Percentiles rank a stretch among this genome's conserved stretches.
phyloP scores from a whole-genome alignment of 2,888 invertebrate species.

The Ctena decussata region DNA sequence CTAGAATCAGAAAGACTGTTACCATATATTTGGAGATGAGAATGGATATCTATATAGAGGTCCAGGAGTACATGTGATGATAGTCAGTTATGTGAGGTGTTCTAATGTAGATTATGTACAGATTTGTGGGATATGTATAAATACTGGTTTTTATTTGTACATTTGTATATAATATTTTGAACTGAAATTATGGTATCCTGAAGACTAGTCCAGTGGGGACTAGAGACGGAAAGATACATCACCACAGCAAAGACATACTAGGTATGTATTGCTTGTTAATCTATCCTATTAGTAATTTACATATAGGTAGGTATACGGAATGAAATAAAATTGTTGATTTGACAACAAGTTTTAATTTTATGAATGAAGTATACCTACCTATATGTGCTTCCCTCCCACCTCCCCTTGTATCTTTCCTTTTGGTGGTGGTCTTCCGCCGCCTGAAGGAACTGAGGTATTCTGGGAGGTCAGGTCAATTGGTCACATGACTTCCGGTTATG shows the following conservation, averaged over 20 bases:
- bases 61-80: background rate
- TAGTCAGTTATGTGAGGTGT: too few relatives aligned
- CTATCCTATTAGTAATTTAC: conserved; percentile 18
- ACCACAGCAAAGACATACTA: too few relatives aligned
- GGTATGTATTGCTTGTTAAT: too few relatives aligned
- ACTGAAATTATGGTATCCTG: background rate
- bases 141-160: background rate
- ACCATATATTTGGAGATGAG: too few relatives aligned
- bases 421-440: background rate
- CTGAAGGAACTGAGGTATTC: background rate
- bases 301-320: conserved; percentile 18
- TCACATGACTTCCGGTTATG: background rate
- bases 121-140: too few relatives aligned
- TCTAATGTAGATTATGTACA: too few relatives aligned
- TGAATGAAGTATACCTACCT: conserved; percentile 40
- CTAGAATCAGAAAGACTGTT: background rate
- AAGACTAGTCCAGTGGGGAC: background rate
- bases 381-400: conserved; percentile 16
- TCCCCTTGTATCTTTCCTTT: conserved; percentile 7
- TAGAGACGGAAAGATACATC: background rate
- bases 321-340: conserved; percentile 35
- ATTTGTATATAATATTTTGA: background rate
- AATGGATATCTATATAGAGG: background rate
- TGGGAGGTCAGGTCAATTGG: background rate
- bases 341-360: conserved; percentile 24